Conservation (phyloP, 2,797 vertebrate genomes). For the Hephaestus fuliginosus region DNA sequence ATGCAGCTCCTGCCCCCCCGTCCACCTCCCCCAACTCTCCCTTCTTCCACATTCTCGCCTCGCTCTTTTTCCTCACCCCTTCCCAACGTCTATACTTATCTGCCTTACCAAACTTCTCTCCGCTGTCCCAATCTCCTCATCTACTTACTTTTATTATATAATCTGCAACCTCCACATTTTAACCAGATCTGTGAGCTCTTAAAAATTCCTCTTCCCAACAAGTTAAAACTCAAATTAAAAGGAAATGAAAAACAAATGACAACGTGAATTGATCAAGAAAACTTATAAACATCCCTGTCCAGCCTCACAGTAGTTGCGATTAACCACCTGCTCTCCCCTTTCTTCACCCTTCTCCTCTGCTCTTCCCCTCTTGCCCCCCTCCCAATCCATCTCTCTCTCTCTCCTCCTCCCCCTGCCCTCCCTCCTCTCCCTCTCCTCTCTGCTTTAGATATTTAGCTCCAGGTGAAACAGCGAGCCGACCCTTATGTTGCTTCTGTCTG, state of each 20-base stretch:
- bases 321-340: constrained; percentile 53
- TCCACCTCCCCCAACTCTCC: constrained; percentile 9
- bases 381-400: constrained; percentile 4
- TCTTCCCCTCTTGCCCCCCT: constrained; percentile 20
- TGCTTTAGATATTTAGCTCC: constrained; percentile 90
- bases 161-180: neutral
- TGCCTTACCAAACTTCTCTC: constrained; percentile 8
- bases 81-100: constrained; percentile 44
- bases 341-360: constrained; percentile 43
- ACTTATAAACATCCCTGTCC: constrained; percentile 2
- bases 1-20: constrained; percentile 81
- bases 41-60: constrained; percentile 42
- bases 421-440: constrained; percentile 64
- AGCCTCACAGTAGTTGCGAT: neutral
- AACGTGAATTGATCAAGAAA: constrained; percentile 10
- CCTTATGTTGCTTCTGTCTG: constrained; percentile 90
- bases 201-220: neutral
- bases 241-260: neutral
- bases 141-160: neutral
- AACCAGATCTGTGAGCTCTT: neutral
- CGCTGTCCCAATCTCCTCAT: constrained; percentile 34
- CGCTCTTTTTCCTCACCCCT: constrained; percentile 65
- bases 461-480: constrained; percentile 91
- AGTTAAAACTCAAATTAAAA: constrained; percentile 15
- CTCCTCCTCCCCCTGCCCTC: constrained; percentile 16